A percentile compares a stretch with the other conserved stretches of the same genome.
Conservation (phyloP, 2,113 vertebrate species). For the Sceloporus undulatus region DNA sequence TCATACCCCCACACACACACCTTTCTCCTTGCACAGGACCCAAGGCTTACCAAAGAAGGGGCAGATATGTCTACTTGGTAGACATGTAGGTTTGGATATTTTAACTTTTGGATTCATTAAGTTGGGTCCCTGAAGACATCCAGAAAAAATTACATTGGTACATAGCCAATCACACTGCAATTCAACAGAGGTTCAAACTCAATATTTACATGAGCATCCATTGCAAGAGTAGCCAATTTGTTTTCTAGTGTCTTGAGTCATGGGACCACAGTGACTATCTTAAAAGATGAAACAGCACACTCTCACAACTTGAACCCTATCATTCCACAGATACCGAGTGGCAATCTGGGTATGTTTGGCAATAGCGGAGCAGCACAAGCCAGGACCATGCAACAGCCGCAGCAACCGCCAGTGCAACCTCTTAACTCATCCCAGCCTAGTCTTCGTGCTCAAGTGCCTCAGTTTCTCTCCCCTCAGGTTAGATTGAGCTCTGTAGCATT, state of each 20-base stretch:
- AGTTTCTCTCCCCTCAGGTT: slow-evolving; percentile 99
- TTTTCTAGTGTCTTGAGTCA: fast-evolving
- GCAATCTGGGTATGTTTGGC: slow-evolving; percentile 94
- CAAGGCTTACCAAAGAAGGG: background rate
- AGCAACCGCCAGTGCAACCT: slow-evolving; percentile 93
- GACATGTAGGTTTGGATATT: background rate
- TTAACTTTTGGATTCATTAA: background rate
- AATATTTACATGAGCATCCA: fast-evolving
- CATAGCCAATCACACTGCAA: fast-evolving
- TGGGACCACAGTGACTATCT: background rate
- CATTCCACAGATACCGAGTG: slow-evolving; percentile 90
- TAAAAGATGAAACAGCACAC: background rate
- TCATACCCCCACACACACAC: background rate
- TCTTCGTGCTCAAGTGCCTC: slow-evolving; percentile 99
- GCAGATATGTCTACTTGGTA: background rate
- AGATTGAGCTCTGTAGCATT: slow-evolving; percentile 14
- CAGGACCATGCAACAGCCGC: slow-evolving; percentile 90
- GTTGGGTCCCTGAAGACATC: background rate
- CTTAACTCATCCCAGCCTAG: slow-evolving; percentile 98
- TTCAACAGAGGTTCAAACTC: fast-evolving
- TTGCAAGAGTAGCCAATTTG: background rate
- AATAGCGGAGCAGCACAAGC: slow-evolving; percentile 94
- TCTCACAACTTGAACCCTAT: slow-evolving; percentile 32
- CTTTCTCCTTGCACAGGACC: too few species aligned
- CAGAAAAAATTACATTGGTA: background rate